Conservation (phyloP, 2,113 vertebrate genomes). For the Stictonetta naevosa region DNA sequence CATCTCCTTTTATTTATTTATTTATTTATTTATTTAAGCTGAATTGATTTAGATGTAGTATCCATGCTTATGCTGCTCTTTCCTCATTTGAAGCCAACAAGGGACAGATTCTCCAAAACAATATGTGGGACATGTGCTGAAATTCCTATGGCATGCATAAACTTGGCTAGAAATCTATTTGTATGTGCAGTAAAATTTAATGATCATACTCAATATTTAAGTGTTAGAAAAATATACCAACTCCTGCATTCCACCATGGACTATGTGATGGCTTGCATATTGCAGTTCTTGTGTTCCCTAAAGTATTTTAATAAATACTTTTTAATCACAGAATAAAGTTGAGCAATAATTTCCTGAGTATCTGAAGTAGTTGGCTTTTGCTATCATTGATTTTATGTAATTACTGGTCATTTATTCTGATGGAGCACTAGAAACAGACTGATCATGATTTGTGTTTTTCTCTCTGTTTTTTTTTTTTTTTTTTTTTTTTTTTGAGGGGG, state of each 20-base stretch:
- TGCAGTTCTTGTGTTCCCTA: slow-evolving; percentile 8
- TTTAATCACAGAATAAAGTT: background rate
- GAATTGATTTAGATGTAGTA: slow-evolving; percentile 32
- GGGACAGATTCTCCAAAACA: slow-evolving; percentile 52
- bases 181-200: slow-evolving; percentile 64
- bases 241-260: slow-evolving; percentile 45
- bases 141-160: slow-evolving; percentile 60
- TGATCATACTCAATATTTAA: slow-evolving; percentile 59
- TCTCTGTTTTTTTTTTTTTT: background rate
- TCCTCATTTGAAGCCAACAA: slow-evolving; percentile 37
- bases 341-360: background rate
- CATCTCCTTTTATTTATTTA: slow-evolving; percentile 4
- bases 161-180: slow-evolving; percentile 43
- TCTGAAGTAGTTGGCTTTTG: background rate
- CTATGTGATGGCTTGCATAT: background rate
- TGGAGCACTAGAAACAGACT: background rate
- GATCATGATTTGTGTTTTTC: background rate
- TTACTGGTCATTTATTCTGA: background rate
- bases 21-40: background rate
- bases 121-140: slow-evolving; percentile 52
- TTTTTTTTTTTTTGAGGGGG: background rate
- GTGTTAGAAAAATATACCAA: slow-evolving; percentile 45
- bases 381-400: background rate
- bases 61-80: slow-evolving; percentile 15
- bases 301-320: slow-evolving; percentile 14